Evolutionary conservation across 23 tunicate species (phyloP).

Genomic region (Styela plicata): DNA sequence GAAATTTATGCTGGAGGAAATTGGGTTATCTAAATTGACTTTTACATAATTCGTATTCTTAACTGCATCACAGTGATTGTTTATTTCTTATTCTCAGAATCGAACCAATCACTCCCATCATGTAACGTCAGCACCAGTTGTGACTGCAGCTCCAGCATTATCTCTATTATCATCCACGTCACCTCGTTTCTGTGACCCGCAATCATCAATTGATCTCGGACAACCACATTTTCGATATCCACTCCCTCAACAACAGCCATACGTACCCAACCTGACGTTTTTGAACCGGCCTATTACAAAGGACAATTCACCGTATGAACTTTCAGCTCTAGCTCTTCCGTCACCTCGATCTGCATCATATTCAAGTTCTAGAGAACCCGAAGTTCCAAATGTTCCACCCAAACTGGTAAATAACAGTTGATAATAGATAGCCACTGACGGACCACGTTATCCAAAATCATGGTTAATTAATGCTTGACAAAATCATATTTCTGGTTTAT

Average conservation of each 20-base stretch:
- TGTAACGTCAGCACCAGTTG: slow-evolving; percentile 36
- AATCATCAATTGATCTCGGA: slow-evolving; percentile 9
- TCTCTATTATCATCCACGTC: slow-evolving; percentile 16
- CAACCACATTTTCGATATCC: slow-evolving; percentile 31
- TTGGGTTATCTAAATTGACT: no score
- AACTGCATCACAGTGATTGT: no score
- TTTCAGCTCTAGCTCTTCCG: slow-evolving; percentile 18
- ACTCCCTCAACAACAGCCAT: slow-evolving; percentile 40
- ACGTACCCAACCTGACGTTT: slow-evolving; percentile 6
- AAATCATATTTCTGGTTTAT: no score
- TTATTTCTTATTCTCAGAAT: slow-evolving; percentile 5
- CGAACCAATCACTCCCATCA: slow-evolving; percentile 10
- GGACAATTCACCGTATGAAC: slow-evolving; percentile 12
- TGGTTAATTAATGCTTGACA: no score
- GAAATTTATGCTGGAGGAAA: no score
- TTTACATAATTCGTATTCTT: no score
- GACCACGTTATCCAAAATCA: no score
- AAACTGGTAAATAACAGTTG: not conserved
- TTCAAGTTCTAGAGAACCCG: not conserved
- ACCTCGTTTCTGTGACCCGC: slow-evolving; percentile 32
- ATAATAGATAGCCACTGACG: no score
- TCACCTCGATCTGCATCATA: slow-evolving; percentile 14
- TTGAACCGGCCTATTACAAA: not conserved
- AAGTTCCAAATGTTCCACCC: not conserved
- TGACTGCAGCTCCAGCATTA: slow-evolving; percentile 2